Percentiles rank a stretch among this genome's conserved stretches.
phyloP scores from a whole-genome alignment of 2,797 vertebrate species.

The Galago senegalensis region DNA sequence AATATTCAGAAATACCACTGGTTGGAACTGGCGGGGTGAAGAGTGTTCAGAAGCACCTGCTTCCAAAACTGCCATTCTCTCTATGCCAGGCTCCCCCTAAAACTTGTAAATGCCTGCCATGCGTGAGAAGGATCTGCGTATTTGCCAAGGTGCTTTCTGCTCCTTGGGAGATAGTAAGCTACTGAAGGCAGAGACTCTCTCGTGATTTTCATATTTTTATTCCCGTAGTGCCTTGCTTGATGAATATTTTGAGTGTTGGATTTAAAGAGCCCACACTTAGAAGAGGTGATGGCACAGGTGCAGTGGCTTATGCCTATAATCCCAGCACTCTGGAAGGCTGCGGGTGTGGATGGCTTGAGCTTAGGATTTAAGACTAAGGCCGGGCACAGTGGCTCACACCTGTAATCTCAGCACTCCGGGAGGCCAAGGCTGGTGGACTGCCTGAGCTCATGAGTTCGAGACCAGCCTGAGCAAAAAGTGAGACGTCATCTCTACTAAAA shows the following conservation, averaged over 20 bases:
- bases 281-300: not conserved
- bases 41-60: not conserved
- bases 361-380: too few relatives aligned
- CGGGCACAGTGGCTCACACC: too few relatives aligned
- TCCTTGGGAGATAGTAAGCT: not conserved
- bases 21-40: not conserved
- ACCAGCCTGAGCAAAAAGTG: too few relatives aligned
- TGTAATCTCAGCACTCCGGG: too few relatives aligned
- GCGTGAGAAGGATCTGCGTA: not conserved
- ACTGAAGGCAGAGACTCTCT: not conserved
- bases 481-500: too few relatives aligned
- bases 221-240: not conserved
- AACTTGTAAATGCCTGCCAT: not conserved
- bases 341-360: too few relatives aligned
- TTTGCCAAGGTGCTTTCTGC: not conserved
- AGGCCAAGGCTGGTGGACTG: too few relatives aligned
- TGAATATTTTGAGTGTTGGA: not conserved
- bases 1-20: not conserved
- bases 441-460: too few relatives aligned
- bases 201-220: not conserved
- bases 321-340: too few relatives aligned
- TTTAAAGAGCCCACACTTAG: slow-evolving; percentile 15
- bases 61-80: not conserved
- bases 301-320: too few relatives aligned
- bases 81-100: too few relatives aligned